phyloP scores from a whole-genome alignment of 2,888 invertebrate species.

The Drosophila engyochracea region DNA sequence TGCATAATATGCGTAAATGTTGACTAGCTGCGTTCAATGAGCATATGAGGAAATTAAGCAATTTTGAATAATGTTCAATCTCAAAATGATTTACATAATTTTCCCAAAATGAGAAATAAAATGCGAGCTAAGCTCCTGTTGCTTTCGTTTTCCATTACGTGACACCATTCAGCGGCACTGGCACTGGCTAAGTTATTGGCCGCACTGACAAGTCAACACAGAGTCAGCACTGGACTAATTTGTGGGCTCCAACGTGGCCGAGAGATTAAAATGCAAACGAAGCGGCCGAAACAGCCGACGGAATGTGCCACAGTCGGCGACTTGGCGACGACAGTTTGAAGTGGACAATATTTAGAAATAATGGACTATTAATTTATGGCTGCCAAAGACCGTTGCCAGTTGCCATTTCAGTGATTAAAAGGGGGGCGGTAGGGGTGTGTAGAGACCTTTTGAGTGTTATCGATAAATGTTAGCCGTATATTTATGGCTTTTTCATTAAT shows the following conservation, averaged over 20 bases:
- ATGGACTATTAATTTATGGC: constrained; percentile 81
- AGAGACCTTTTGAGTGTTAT: constrained; percentile 58
- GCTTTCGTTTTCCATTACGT: constrained; percentile 61
- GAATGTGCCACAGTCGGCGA: constrained; percentile 51
- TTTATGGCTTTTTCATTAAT: constrained; percentile 76
- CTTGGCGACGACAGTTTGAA: constrained; percentile 78
- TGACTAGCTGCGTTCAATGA: constrained; percentile 11
- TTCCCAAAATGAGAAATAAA: constrained; percentile 9
- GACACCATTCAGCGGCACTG: constrained; percentile 30
- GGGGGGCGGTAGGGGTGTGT: constrained; percentile 1
- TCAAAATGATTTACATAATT: constrained; percentile 67
- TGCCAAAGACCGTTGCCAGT: constrained; percentile 38
- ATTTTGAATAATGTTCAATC: constrained; percentile 60
- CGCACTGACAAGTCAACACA: constrained; percentile 77
- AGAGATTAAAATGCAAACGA: constrained; percentile 81
- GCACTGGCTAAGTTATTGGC: constrained; percentile 71
- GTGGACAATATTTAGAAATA: constrained; percentile 80
- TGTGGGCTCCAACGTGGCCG: constrained; percentile 62
- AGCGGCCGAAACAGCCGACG: constrained; percentile 48
- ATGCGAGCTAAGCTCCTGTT: constrained; percentile 30
- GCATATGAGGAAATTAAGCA: constrained; percentile 55
- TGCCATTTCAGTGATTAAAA: constrained; percentile 60
- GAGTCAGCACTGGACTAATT: constrained; percentile 69
- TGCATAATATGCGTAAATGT: background rate
- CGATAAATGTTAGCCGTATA: constrained; percentile 68